Percentiles rank a stretch among this genome's conserved stretches.
Evolutionary conservation across 2,797 vertebrate species (phyloP).

Genomic region (Ciconia nigra): DNA sequence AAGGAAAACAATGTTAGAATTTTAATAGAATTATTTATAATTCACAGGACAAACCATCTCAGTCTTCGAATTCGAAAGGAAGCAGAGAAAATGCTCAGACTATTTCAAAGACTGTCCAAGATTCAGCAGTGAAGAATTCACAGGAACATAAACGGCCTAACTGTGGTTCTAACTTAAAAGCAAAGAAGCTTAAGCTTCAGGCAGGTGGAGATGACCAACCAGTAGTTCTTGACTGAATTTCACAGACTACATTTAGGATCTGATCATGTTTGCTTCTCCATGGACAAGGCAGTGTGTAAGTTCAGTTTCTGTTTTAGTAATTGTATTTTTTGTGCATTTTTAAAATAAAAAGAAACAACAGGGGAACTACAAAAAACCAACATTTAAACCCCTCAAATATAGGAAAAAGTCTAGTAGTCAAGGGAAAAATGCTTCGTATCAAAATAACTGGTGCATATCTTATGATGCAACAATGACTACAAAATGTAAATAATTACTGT

Average conservation of each 20-base stretch:
- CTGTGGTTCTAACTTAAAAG: slow-evolving; percentile 58
- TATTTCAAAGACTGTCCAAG: slow-evolving; percentile 37
- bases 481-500: neutral
- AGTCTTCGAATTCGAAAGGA: slow-evolving; percentile 22
- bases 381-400: neutral
- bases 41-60: slow-evolving; percentile 76
- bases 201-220: neutral
- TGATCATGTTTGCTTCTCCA: neutral
- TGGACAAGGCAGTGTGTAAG: neutral
- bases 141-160: slow-evolving; percentile 59
- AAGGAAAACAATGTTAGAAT: neutral
- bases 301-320: neutral
- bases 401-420: neutral
- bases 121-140: slow-evolving; percentile 51
- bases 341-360: neutral
- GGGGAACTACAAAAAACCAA: neutral
- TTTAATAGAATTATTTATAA: slow-evolving; percentile 23
- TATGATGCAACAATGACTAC: neutral
- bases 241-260: neutral
- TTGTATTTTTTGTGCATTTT: neutral
- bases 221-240: slow-evolving; percentile 31
- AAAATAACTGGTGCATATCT: neutral
- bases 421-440: neutral
- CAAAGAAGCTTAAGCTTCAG: slow-evolving; percentile 81
- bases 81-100: neutral